Conservation (phyloP, 2,888 invertebrate species). For the Elegia similella region DNA sequence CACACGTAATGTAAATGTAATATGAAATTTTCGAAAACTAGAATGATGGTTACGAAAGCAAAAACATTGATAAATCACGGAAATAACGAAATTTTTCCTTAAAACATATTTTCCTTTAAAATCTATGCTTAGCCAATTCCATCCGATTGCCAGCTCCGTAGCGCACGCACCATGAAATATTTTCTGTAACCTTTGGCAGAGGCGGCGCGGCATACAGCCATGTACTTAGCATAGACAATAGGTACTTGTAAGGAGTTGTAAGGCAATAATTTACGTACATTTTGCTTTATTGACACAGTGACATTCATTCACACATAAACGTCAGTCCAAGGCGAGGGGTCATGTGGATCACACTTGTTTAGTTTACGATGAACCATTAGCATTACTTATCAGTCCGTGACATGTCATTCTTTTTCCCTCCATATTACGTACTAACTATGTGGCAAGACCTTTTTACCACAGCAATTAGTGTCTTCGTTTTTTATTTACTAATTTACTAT, state of each 20-base stretch:
- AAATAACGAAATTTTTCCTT: no score
- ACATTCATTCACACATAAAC: background rate
- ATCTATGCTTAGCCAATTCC: background rate
- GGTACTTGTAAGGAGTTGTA: slow-evolving; percentile 2
- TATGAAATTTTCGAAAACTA: no score
- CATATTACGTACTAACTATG: no score
- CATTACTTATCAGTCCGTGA: background rate
- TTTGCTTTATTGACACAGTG: slow-evolving; percentile 1
- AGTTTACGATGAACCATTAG: background rate
- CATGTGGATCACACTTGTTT: slow-evolving; percentile 10
- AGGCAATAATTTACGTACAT: slow-evolving; percentile 3
- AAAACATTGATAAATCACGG: no score
- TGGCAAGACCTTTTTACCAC: no score
- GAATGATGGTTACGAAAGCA: no score
- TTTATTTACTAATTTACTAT: no score
- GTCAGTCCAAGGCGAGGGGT: background rate
- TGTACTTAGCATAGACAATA: background rate
- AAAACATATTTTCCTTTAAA: no score
- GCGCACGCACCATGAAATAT: slow-evolving; percentile 7
- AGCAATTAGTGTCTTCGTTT: no score
- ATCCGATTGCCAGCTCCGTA: background rate
- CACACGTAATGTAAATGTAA: no score
- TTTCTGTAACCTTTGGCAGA: slow-evolving; percentile 9
- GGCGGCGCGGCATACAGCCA: slow-evolving; percentile 10
- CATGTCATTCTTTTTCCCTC: no score